These are phyloP conservation scores for Dasypus novemcinctus DNA, from an alignment of 2,113 vertebrate species.

Conservation along the genomic window DNA sequence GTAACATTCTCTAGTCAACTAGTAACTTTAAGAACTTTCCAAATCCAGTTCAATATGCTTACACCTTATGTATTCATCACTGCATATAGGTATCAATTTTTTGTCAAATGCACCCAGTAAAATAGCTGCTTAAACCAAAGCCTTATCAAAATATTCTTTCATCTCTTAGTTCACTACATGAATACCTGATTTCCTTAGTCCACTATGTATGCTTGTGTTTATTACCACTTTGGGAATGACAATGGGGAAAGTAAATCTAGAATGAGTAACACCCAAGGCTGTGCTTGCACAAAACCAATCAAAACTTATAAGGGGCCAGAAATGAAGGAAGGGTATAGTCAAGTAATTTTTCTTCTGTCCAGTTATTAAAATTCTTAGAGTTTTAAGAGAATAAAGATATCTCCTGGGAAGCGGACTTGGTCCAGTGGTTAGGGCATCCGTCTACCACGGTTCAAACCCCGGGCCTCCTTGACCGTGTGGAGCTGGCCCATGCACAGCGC, in stretches of 20 bases:
- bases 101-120: not conserved
- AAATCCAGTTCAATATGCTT: not conserved
- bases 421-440: too few species aligned
- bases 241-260: not conserved
- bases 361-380: constrained; percentile 14
- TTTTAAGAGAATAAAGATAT: constrained; percentile 20
- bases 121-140: not conserved
- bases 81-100: not conserved
- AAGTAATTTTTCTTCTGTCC: not conserved
- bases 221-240: constrained; percentile 9
- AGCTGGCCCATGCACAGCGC: too few species aligned
- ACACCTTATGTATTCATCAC: not conserved
- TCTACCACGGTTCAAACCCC: too few species aligned
- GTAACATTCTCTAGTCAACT: constrained; percentile 20
- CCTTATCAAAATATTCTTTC: constrained; percentile 20
- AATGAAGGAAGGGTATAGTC: not conserved
- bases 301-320: not conserved
- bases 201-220: not conserved
- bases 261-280: not conserved
- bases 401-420: too few species aligned
- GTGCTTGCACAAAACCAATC: constrained; percentile 14
- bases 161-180: not conserved
- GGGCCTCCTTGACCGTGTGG: too few species aligned
- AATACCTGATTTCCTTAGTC: not conserved
- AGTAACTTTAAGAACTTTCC: not conserved